Percentiles rank a stretch among this genome's conserved stretches.
These are phyloP conservation scores for Moxostoma hubbsi DNA, from an alignment of 2,797 vertebrate genomes.

Conservation along the genomic window DNA sequence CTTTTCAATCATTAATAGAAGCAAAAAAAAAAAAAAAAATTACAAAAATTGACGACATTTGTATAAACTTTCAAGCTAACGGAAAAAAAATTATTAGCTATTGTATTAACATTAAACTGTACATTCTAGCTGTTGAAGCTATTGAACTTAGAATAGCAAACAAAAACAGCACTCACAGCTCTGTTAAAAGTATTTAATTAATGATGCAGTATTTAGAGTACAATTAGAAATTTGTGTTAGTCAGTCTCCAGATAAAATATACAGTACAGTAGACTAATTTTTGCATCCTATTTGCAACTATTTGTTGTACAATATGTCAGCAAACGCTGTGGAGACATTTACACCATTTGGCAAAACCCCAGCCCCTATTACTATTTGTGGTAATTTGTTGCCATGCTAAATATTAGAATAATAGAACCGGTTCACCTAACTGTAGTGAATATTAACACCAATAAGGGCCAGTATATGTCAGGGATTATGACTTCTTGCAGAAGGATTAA, in stretches of 20 bases:
- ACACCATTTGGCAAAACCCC: neutral
- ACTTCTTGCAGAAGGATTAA: no score
- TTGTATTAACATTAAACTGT: neutral
- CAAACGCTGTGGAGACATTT: neutral
- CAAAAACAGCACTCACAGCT: constrained; percentile 23
- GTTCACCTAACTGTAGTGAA: no score
- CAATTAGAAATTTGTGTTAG: constrained; percentile 28
- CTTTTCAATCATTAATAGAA: neutral
- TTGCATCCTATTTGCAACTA: constrained; percentile 37
- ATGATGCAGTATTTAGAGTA: constrained; percentile 37
- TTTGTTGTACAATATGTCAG: constrained; percentile 16
- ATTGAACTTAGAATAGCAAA: constrained; percentile 19
- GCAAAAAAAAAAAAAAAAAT: neutral
- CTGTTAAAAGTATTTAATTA: constrained; percentile 33
- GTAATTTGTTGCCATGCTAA: no score
- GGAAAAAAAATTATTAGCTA: neutral
- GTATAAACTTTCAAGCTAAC: neutral
- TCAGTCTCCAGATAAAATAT: constrained; percentile 32
- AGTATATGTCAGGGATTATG: no score
- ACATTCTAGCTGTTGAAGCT: neutral
- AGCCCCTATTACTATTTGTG: neutral
- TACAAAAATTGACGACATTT: no score
- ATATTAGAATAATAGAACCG: no score
- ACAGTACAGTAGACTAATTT: constrained; percentile 37
- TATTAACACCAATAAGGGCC: no score